A percentile compares a stretch with the other conserved stretches of the same genome.
Conservation (phyloP, 2,888 invertebrate genomes). For the Meloe dianella region DNA sequence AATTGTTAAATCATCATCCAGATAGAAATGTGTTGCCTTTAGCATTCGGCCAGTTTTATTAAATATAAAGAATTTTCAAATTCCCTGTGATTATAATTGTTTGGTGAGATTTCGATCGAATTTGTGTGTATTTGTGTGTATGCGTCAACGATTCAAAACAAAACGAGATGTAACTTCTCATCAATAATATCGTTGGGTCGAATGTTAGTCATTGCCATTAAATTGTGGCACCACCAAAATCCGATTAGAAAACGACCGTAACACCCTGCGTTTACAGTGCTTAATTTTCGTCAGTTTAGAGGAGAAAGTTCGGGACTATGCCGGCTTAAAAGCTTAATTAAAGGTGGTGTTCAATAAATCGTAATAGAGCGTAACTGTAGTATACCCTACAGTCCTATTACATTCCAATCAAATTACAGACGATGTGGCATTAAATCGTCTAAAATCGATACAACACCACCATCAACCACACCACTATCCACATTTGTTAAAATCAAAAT, state of each 20-base stretch:
- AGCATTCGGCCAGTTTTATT: not conserved
- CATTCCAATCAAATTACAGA: conserved; percentile 51
- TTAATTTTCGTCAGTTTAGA: conserved; percentile 39
- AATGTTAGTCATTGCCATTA: conserved; percentile 21
- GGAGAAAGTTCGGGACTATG: conserved; percentile 28
- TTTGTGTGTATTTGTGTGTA: too few relatives aligned
- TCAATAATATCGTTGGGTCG: conserved; percentile 18
- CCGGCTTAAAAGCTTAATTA: conserved; percentile 49
- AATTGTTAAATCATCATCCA: not conserved
- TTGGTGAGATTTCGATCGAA: not conserved
- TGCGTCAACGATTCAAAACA: conserved; percentile 34
- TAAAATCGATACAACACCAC: conserved; percentile 39
- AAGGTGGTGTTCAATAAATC: conserved; percentile 50
- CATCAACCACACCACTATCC: not conserved
- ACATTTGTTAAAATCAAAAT: not conserved
- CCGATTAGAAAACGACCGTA: conserved; percentile 34
- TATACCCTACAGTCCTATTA: conserved; percentile 48
- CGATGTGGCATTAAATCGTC: conserved; percentile 42
- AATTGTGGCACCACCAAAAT: conserved; percentile 22
- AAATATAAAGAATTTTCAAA: not conserved
- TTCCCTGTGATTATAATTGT: not conserved
- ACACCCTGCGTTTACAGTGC: conserved; percentile 36
- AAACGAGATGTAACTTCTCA: conserved; percentile 21
- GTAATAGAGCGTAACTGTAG: conserved; percentile 45
- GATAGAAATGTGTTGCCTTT: not conserved